A percentile compares a stretch with the other conserved stretches of the same genome.
Evolutionary conservation across 2,888 invertebrate genomes (phyloP).

Genomic region (Drosophila greeni): DNA sequence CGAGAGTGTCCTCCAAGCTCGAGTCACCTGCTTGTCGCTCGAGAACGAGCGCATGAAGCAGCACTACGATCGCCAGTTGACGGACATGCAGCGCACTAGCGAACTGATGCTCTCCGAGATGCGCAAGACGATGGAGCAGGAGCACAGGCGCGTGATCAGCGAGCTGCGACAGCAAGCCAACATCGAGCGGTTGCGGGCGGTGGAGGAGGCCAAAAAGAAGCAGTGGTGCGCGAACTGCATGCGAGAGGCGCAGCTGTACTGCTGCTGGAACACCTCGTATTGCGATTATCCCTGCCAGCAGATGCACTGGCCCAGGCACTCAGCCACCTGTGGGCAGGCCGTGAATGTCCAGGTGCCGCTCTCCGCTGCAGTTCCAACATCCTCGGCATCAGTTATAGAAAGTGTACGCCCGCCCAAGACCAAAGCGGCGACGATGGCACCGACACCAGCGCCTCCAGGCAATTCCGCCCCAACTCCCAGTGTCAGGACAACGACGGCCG

Average conservation of each 20-base stretch:
- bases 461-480: slow-evolving; percentile 3
- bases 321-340: slow-evolving; percentile 67
- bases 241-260: slow-evolving; percentile 93
- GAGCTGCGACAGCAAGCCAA: slow-evolving; percentile 85
- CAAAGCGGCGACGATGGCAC: slow-evolving; percentile 6
- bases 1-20: slow-evolving; percentile 80
- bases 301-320: slow-evolving; percentile 90
- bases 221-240: slow-evolving; percentile 96
- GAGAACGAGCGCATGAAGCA: slow-evolving; percentile 86
- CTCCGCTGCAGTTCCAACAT: not conserved
- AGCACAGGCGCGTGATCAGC: slow-evolving; percentile 83
- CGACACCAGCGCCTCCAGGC: not conserved
- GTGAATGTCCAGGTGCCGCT: slow-evolving; percentile 5
- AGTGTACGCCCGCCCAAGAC: slow-evolving; percentile 6
- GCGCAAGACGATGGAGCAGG: slow-evolving; percentile 84
- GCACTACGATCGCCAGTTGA: slow-evolving; percentile 86
- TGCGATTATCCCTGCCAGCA: slow-evolving; percentile 94
- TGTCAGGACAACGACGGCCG: slow-evolving; percentile 13
- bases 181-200: slow-evolving; percentile 84
- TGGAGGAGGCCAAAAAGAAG: slow-evolving; percentile 88
- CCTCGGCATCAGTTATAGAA: slow-evolving; percentile 3
- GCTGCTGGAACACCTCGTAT: slow-evolving; percentile 98
- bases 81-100: slow-evolving; percentile 83
- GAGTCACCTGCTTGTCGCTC: slow-evolving; percentile 82
- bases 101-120: slow-evolving; percentile 85